Base-by-base conservation (phyloP, 2,797 vertebrate genomes). In the Scleropages formosus region DNA sequence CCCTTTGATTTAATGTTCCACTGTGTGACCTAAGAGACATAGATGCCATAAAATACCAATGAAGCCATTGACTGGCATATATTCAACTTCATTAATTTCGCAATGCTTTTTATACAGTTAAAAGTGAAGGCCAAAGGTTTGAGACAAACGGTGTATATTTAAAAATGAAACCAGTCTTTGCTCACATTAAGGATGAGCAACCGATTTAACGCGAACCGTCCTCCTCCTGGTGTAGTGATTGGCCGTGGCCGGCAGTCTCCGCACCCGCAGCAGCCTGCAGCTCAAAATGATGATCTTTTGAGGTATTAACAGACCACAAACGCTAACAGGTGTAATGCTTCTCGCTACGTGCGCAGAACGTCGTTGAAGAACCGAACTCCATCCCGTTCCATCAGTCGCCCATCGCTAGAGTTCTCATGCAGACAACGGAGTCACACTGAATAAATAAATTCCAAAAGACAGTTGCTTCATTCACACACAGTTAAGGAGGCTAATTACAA, bases 241-340 rank as follows among this genome's bases (percentile, higher is more conserved):
- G 49, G 51, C 56, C 51, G 68, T 46, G 2, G 46, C 66, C 66
- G 47, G 39, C 68, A 51, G 46, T 39, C 7, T 22, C 44, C 47
- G 18, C 24, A n/a, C 6, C 20, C 53, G 39, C 27, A 53, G 68
- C 53, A 49, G 44, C 1, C 47, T 16, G 18, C 6, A 27, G 26
- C n/a, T 18, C 22, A 56, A 31, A 18, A 39, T 66, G 51, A 67
- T 18, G 68, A 53, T 47, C 1, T 47, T n/a, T 51, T 53, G 63
- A 69, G 65, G 72, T 70, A 73, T 68, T 60, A 66, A 73, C 60
- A n/a, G 31, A 74, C 67, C 74, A 44, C 47, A 70, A 70, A 9
- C 60, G 16, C 16, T 31, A 39, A 53, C 31, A 62, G 51, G 26
- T 26, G 39, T 27, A 24, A n/a, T 4, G 31, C 22, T 13, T 18